phyloP scores from a whole-genome alignment of 2,888 invertebrate genomes.

The Ophion ellenae region DNA sequence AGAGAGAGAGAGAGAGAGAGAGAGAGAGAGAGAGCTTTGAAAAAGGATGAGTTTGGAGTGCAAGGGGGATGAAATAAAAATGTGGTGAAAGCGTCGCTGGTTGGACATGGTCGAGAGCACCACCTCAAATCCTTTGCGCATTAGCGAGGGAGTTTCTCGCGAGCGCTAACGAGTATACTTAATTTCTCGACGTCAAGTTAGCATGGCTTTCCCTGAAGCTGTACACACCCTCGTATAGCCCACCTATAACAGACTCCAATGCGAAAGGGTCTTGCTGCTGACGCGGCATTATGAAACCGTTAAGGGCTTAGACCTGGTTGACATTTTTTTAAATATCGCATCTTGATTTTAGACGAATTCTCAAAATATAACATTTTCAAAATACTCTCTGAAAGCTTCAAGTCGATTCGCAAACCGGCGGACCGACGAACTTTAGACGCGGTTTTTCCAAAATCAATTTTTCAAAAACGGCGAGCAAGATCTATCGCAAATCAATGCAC shows the following conservation, averaged over 20 bases:
- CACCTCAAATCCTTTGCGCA: conserved; percentile 75
- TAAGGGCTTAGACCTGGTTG: conserved; percentile 51
- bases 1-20: background rate
- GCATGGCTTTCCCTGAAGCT: conserved; percentile 38
- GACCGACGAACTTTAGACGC: too few relatives aligned
- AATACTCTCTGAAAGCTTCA: too few relatives aligned
- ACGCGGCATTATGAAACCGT: conserved; percentile 79
- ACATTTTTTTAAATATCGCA: too few relatives aligned
- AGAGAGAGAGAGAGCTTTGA: conserved; percentile 13
- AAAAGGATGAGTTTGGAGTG: conserved; percentile 6
- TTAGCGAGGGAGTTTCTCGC: conserved; percentile 75
- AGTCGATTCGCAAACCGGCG: too few relatives aligned
- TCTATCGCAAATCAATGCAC: too few relatives aligned
- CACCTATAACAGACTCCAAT: background rate
- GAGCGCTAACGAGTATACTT: conserved; percentile 78
- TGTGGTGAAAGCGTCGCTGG: conserved; percentile 50
- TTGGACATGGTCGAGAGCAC: conserved; percentile 48
- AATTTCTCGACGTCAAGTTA: conserved; percentile 72
- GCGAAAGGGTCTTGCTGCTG: conserved; percentile 68
- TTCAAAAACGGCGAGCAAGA: too few relatives aligned
- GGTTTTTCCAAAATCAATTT: too few relatives aligned
- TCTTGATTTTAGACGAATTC: too few relatives aligned
- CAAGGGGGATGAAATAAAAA: conserved; percentile 37
- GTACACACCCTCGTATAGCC: conserved; percentile 16
- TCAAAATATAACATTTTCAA: too few relatives aligned